A percentile compares a stretch with the other conserved stretches of the same genome.
Conservation (phyloP, 2,113 vertebrate genomes). For the Macheiramphus alcinus region DNA sequence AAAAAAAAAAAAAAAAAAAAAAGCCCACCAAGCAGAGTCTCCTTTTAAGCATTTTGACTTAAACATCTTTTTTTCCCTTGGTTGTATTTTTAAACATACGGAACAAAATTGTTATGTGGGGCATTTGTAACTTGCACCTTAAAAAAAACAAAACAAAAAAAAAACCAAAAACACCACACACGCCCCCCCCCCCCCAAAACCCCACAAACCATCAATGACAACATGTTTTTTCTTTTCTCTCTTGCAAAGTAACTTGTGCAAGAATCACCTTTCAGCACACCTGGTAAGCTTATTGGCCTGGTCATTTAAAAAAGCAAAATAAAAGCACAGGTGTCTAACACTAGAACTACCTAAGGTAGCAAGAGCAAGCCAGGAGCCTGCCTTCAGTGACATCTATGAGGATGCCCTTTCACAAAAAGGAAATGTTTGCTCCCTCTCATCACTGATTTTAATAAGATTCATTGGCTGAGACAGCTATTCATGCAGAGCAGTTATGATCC, state of each 20-base stretch:
- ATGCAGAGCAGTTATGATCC: slow-evolving; percentile 15
- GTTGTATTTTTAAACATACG: not conserved
- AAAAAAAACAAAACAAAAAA: too few species aligned
- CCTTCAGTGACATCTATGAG: not conserved
- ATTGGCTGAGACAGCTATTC: slow-evolving; percentile 27
- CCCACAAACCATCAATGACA: not conserved
- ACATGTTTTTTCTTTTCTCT: not conserved
- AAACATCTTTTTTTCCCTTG: not conserved
- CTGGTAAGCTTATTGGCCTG: not conserved
- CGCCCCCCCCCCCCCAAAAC: too few species aligned
- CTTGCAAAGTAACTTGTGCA: not conserved
- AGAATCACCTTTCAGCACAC: not conserved
- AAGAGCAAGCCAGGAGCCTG: not conserved
- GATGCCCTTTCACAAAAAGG: not conserved
- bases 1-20: too few species aligned
- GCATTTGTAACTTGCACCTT: not conserved
- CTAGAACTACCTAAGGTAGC: not conserved
- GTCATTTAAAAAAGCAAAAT: not conserved
- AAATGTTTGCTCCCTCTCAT: slow-evolving; percentile 10
- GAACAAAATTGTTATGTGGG: not conserved
- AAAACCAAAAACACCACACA: too few species aligned
- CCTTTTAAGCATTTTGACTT: not conserved
- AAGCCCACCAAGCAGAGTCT: not conserved
- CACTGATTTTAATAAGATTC: slow-evolving; percentile 16
- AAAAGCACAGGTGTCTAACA: not conserved